Evolutionary conservation across 2,113 vertebrate genomes (phyloP).

Genomic region (Lucifuga dentata): DNA sequence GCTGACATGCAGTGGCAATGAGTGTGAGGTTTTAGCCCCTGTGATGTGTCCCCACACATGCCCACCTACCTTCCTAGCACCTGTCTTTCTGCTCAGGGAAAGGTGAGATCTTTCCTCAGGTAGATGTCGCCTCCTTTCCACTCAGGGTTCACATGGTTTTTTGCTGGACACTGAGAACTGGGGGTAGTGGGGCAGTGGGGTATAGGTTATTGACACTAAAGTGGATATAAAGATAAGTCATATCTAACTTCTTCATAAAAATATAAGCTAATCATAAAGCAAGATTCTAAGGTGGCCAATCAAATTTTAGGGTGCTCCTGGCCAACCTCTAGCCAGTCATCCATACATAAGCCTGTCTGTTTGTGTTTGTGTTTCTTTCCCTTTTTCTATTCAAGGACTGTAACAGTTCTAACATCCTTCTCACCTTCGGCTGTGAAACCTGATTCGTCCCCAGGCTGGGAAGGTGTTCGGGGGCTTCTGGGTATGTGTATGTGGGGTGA

Average conservation of each 20-base stretch:
- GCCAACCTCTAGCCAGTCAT: too few relatives aligned
- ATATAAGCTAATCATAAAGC: background rate
- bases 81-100: too few relatives aligned
- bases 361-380: background rate
- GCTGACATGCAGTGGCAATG: too few relatives aligned
- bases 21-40: too few relatives aligned
- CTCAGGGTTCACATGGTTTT: slow-evolving; percentile 12
- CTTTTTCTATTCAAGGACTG: slow-evolving; percentile 26
- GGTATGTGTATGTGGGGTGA: slow-evolving; percentile 28
- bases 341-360: too few relatives aligned
- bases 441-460: slow-evolving; percentile 29
- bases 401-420: slow-evolving; percentile 29
- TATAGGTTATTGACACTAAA: slow-evolving; percentile 53
- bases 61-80: too few relatives aligned
- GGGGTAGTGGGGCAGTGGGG: slow-evolving; percentile 48
- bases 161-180: slow-evolving; percentile 5
- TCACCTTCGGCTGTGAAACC: slow-evolving; percentile 42
- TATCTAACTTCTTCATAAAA: too few relatives aligned
- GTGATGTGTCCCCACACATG: too few relatives aligned
- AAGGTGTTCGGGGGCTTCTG: background rate
- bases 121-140: too few relatives aligned
- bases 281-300: background rate
- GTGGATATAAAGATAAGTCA: slow-evolving; percentile 52
- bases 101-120: too few relatives aligned
- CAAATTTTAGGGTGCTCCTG: too few relatives aligned